These are phyloP conservation scores for Abrostola tripartita DNA, from an alignment of 2,888 invertebrate species.

Conservation along the genomic window DNA sequence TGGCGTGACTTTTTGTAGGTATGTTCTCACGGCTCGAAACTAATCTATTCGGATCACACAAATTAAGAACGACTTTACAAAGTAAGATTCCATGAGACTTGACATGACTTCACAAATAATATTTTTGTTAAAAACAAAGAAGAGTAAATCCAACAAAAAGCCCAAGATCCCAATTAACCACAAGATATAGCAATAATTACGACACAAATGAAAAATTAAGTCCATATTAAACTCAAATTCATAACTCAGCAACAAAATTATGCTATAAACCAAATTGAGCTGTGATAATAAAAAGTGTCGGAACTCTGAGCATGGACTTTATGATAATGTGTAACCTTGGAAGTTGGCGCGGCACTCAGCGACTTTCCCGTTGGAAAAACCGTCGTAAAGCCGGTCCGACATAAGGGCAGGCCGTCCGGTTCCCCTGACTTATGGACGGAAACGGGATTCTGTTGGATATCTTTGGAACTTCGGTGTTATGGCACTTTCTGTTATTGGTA, in stretches of 20 bases:
- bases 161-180: neutral
- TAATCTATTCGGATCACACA: too few species aligned
- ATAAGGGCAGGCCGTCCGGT: constrained; percentile 38
- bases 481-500: constrained; percentile 4
- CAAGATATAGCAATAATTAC: neutral
- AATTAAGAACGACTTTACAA: too few species aligned
- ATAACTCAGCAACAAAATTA: constrained; percentile 40
- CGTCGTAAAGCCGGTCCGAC: constrained; percentile 40
- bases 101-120: too few species aligned
- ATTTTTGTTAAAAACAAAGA: neutral
- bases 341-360: constrained; percentile 31
- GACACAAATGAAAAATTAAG: constrained; percentile 22
- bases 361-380: constrained; percentile 24
- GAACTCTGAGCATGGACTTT: constrained; percentile 40
- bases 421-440: constrained; percentile 36
- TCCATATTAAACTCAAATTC: constrained; percentile 31
- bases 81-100: too few species aligned
- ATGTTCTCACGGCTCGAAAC: too few species aligned
- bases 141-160: neutral
- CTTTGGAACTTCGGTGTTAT: constrained; percentile 25
- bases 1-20: too few species aligned
- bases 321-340: constrained; percentile 51
- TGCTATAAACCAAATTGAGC: constrained; percentile 50
- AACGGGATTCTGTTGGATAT: constrained; percentile 15
- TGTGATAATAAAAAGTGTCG: constrained; percentile 45